Evolutionary conservation across 2,113 vertebrate species (phyloP).

Genomic region (Ceyx melanurus): DNA sequence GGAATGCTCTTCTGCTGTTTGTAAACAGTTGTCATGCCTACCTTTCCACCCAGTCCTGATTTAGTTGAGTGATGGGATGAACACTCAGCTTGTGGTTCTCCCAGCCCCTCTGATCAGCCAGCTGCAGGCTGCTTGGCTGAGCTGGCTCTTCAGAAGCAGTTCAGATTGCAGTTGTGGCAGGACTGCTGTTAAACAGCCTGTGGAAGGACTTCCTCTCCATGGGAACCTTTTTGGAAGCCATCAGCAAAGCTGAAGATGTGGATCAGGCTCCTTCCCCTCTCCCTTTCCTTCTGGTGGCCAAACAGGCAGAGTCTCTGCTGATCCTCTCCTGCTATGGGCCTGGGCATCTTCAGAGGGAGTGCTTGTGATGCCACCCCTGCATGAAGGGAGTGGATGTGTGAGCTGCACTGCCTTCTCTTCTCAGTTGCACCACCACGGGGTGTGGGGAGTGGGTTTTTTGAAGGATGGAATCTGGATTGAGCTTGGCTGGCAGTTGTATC

Average conservation of each 20-base stretch:
- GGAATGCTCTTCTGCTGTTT: neutral
- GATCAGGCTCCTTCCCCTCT: rapidly evolving
- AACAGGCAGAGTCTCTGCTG: rapidly evolving
- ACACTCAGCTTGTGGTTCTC: neutral
- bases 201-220: neutral
- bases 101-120: neutral
- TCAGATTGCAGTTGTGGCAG: rapidly evolving
- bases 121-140: neutral
- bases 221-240: neutral
- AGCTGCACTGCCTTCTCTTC: neutral
- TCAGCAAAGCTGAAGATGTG: neutral
- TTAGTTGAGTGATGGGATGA: neutral
- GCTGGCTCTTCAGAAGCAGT: neutral
- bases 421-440: rapidly evolving
- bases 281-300: neutral
- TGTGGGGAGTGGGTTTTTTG: neutral
- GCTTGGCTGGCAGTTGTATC: neutral
- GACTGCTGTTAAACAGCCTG: neutral
- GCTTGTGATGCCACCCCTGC: neutral
- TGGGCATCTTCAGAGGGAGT: neutral
- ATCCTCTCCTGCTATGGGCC: rapidly evolving
- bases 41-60: conserved; percentile 14
- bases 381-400: neutral
- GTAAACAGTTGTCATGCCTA: conserved; percentile 28
- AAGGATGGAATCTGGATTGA: neutral